These are phyloP conservation scores for Tor tambroides DNA, from an alignment of 2,113 vertebrate species.

Conservation along the genomic window DNA sequence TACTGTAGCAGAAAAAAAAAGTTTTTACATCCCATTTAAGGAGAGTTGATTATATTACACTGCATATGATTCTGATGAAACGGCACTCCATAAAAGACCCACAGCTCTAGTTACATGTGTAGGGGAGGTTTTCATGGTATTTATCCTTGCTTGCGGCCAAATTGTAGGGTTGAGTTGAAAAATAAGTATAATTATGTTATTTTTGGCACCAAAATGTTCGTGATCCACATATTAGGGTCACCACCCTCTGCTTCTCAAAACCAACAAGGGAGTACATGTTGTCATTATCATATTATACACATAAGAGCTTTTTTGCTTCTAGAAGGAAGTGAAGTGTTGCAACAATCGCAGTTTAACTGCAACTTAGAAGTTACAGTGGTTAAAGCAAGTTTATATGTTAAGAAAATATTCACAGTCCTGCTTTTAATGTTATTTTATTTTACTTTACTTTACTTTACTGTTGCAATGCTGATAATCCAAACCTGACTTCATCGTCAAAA, in stretches of 20 bases:
- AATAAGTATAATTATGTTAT: conserved; percentile 7
- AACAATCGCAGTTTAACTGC: not conserved
- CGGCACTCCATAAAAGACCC: not conserved
- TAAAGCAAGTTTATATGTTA: not conserved
- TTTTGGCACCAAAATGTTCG: not conserved
- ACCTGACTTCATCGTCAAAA: not conserved
- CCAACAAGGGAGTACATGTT: not conserved
- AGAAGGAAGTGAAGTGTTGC: not conserved
- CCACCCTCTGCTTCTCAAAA: conserved; percentile 5
- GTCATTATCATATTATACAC: conserved; percentile 23
- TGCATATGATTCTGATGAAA: not conserved
- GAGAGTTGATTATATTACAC: conserved; percentile 4
- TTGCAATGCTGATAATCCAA: not conserved
- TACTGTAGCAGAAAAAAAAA: not conserved
- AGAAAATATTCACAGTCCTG: not conserved
- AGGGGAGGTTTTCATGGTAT: not conserved
- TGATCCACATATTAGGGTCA: not conserved
- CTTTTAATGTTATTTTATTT: not conserved
- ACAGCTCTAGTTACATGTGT: not conserved
- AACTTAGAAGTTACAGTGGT: not conserved
- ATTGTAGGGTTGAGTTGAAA: conserved; percentile 18
- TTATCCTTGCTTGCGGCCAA: not conserved
- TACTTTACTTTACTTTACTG: not conserved
- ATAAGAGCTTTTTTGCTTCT: not conserved
- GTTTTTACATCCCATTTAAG: not conserved